phyloP scores from a whole-genome alignment of 1,140 invertebrate species.

The Sminthurides bifidus region DNA sequence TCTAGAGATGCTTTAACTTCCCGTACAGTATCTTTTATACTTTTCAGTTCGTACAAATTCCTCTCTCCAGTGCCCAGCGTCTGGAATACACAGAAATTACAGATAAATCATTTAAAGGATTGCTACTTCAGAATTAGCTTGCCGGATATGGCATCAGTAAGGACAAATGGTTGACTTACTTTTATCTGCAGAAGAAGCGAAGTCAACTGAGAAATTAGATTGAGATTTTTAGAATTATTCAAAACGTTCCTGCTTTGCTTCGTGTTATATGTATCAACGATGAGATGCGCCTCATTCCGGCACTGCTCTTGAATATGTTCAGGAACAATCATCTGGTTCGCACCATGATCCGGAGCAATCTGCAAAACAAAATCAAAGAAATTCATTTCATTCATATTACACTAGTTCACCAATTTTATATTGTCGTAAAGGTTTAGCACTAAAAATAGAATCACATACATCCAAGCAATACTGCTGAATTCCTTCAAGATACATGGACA shows the following conservation, averaged over 20 bases:
- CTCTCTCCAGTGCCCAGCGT: constrained; percentile 78
- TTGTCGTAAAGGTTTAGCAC: not conserved
- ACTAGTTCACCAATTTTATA: not conserved
- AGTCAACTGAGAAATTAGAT: constrained; percentile 74
- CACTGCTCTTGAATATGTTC: constrained; percentile 75
- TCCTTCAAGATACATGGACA: constrained; percentile 70
- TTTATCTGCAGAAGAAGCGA: constrained; percentile 86
- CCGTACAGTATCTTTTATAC: constrained; percentile 80
- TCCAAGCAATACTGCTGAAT: constrained; percentile 74
- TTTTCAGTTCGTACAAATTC: constrained; percentile 82
- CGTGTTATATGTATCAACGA: constrained; percentile 62
- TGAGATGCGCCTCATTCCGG: constrained; percentile 63
- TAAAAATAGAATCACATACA: constrained; percentile 35
- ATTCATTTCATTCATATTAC: not conserved
- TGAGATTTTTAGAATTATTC: constrained; percentile 41
- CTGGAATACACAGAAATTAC: constrained; percentile 35
- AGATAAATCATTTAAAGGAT: not conserved
- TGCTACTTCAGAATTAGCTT: not conserved
- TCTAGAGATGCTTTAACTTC: constrained; percentile 71
- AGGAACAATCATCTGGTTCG: constrained; percentile 76
- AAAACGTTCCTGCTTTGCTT: constrained; percentile 39
- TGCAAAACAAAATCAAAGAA: constrained; percentile 28
- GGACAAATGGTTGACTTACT: constrained; percentile 37
- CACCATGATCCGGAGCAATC: constrained; percentile 72
- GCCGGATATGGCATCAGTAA: not conserved